Evolutionary conservation across 2,888 invertebrate species (phyloP).

Genomic region (Psylliodes chrysocephalus): DNA sequence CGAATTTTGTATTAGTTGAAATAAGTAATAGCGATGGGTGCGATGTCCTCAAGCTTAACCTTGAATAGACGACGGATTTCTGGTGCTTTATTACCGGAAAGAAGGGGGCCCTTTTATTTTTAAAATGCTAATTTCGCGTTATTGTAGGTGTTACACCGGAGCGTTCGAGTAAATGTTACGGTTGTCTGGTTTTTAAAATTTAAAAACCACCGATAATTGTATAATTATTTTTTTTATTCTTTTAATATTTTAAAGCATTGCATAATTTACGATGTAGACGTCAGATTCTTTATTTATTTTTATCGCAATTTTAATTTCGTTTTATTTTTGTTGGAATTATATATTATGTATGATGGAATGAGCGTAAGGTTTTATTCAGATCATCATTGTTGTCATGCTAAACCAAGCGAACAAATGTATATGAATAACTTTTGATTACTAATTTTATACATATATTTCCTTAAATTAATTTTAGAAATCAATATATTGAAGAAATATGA

Average conservation of each 20-base stretch:
- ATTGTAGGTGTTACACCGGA: constrained; percentile 39
- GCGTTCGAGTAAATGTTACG: constrained; percentile 28
- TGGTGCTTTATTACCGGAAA: constrained; percentile 35
- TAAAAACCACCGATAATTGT: constrained; percentile 33
- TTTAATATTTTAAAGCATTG: no score
- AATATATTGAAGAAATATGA: no score
- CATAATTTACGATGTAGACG: constrained; percentile 20
- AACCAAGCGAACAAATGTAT: no score
- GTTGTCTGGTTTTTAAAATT: constrained; percentile 39
- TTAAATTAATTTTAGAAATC: no score
- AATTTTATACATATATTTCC: no score
- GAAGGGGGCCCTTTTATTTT: constrained; percentile 43
- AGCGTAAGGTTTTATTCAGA: no score
- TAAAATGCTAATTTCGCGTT: constrained; percentile 38
- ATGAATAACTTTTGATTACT: no score
- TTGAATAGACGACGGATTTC: constrained; percentile 35
- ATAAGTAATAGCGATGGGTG: not conserved
- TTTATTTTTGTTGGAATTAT: not conserved
- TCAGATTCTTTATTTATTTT: constrained; percentile 16
- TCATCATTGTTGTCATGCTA: no score
- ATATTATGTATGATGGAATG: no score
- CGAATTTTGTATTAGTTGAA: constrained; percentile 10
- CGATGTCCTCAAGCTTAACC: constrained; percentile 41
- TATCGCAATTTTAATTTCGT: constrained; percentile 20
- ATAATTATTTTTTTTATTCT: no score